Conservation (phyloP, 1,140 invertebrate genomes). For the Centruroides sculpturatus region DNA sequence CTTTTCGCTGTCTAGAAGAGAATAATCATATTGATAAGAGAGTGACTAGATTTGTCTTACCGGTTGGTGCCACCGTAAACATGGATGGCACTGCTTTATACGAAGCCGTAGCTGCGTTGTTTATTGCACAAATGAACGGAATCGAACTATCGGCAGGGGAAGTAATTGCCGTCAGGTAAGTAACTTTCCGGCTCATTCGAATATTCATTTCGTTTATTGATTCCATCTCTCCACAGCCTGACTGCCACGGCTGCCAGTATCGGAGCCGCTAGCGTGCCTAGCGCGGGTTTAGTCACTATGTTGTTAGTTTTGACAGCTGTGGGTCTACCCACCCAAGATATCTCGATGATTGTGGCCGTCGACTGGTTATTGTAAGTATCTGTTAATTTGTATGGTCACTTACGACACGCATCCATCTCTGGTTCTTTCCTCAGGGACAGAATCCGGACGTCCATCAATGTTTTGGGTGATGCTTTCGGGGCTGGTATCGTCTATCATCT, state of each 20-base stretch:
- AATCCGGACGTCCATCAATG: conserved; percentile 92
- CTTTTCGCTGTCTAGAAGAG: conserved; percentile 85
- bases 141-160: conserved; percentile 42
- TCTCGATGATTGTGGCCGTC: conserved; percentile 41
- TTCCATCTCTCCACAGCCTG: conserved; percentile 27
- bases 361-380: conserved; percentile 38
- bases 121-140: conserved; percentile 82
- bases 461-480: conserved; percentile 86
- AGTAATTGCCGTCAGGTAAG: conserved; percentile 31
- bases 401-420: too few species aligned
- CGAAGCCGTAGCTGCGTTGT: conserved; percentile 71
- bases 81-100: conserved; percentile 91
- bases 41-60: conserved; percentile 78
- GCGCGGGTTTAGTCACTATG: conserved; percentile 43
- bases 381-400: neutral
- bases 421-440: conserved; percentile 52
- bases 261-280: conserved; percentile 47
- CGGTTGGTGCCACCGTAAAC: conserved; percentile 82
- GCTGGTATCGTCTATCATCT: conserved; percentile 84
- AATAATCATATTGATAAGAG: conserved; percentile 73
- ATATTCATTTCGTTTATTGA: too few species aligned
- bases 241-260: conserved; percentile 47
- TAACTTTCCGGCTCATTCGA: too few species aligned
- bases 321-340: conserved; percentile 41
- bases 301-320: conserved; percentile 34